phyloP scores from a whole-genome alignment of 2,888 invertebrate species.

The Thymelicus sylvestris region DNA sequence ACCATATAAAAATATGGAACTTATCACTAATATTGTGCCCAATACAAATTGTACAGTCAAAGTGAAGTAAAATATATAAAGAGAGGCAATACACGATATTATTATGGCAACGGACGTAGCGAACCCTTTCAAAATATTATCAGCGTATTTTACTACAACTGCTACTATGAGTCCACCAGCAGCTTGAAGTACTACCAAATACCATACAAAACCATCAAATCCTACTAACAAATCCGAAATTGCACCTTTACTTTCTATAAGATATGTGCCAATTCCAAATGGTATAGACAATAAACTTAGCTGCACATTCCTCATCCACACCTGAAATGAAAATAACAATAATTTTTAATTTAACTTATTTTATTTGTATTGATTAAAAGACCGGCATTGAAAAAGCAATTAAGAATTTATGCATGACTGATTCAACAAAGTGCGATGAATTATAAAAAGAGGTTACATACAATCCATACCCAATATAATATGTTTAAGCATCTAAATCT shows the following conservation, averaged over 20 bases:
- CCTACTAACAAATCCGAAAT: conserved; percentile 85
- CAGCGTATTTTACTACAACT: conserved; percentile 99
- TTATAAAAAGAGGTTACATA: too few species aligned
- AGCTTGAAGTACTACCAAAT: conserved; percentile 95
- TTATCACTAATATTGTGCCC: conserved; percentile 95
- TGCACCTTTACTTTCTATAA: conserved; percentile 89
- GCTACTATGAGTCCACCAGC: conserved; percentile 98
- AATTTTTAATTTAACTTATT: background rate
- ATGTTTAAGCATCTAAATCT: too few species aligned
- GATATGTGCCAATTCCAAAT: conserved; percentile 93
- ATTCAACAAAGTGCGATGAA: too few species aligned
- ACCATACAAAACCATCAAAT: conserved; percentile 93
- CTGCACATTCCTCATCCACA: conserved; percentile 99
- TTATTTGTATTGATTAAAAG: too few species aligned
- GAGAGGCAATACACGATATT: conserved; percentile 96
- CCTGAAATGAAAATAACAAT: conserved; percentile 60
- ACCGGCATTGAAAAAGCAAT: too few species aligned
- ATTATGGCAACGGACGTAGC: conserved; percentile 99
- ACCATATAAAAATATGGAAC: conserved; percentile 97
- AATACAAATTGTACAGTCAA: conserved; percentile 93
- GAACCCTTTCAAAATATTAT: conserved; percentile 99
- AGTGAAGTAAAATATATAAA: conserved; percentile 95
- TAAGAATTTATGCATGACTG: too few species aligned
- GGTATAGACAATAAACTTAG: conserved; percentile 96
- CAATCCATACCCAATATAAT: too few species aligned